Conservation (phyloP, 1,140 invertebrate species). For the Lasioglossum baleicum region DNA sequence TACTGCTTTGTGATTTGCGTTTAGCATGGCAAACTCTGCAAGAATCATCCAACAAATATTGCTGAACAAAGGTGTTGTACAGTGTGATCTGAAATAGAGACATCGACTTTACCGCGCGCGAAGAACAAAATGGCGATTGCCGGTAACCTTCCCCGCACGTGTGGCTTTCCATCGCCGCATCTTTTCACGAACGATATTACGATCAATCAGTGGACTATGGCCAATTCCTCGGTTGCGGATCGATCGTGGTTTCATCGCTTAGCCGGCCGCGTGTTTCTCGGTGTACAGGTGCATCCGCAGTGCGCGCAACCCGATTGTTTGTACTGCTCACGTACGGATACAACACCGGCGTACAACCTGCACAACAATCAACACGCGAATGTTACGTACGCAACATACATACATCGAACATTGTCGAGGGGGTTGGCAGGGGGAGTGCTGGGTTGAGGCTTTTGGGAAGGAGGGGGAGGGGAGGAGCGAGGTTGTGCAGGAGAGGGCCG, state of each 20-base stretch:
- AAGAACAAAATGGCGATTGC: too few relatives aligned
- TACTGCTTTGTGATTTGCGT: too few relatives aligned
- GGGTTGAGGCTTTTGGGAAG: background rate
- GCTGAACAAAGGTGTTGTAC: too few relatives aligned
- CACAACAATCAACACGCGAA: slow-evolving; percentile 57
- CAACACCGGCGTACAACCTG: slow-evolving; percentile 29
- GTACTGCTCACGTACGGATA: slow-evolving; percentile 25
- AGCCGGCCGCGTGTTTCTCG: slow-evolving; percentile 24
- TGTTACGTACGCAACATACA: slow-evolving; percentile 35
- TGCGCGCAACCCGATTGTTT: slow-evolving; percentile 42
- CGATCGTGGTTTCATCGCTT: slow-evolving; percentile 48
- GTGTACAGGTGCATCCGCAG: slow-evolving; percentile 29
- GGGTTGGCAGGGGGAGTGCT: too few relatives aligned
- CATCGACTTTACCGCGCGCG: too few relatives aligned
- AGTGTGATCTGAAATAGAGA: too few relatives aligned
- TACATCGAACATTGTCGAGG: slow-evolving; percentile 7
- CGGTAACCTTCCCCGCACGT: too few relatives aligned
- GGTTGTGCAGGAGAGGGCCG: background rate
- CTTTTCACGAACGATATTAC: background rate
- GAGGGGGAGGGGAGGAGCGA: background rate
- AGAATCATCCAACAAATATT: too few relatives aligned
- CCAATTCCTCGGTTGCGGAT: slow-evolving; percentile 24
- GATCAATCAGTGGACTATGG: too few relatives aligned
- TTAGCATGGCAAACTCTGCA: too few relatives aligned
- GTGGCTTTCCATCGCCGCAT: background rate